phyloP scores from a whole-genome alignment of 2,113 vertebrate species.

The Irena cyanogastra region DNA sequence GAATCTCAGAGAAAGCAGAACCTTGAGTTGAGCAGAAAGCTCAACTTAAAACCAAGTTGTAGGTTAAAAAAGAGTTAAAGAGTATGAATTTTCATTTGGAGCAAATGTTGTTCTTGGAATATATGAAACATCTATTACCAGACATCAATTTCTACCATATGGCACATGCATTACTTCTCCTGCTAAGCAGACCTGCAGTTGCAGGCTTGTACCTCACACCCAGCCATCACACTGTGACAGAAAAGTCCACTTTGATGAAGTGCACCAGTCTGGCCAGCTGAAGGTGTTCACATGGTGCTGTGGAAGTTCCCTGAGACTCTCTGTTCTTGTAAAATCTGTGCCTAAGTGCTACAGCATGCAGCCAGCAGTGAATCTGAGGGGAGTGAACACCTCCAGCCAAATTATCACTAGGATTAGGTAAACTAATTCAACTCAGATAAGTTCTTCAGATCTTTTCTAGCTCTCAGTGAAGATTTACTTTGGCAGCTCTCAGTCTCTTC shows the following conservation, averaged over 20 bases:
- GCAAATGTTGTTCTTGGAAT: conserved; percentile 41
- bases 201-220: not conserved
- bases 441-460: not conserved
- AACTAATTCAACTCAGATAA: conserved; percentile 18
- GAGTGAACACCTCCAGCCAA: not conserved
- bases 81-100: not conserved
- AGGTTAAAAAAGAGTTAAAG: conserved; percentile 32
- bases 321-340: not conserved
- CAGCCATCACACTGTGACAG: not conserved
- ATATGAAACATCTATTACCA: conserved; percentile 38
- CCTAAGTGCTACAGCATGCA: not conserved
- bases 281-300: not conserved
- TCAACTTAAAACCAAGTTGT: not conserved
- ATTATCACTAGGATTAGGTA: not conserved
- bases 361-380: not conserved
- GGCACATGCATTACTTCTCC: not conserved
- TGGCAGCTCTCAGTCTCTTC: conserved; percentile 6
- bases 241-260: not conserved
- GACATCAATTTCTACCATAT: conserved; percentile 33
- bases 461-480: not conserved
- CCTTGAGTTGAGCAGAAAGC: not conserved
- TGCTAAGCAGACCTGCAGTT: not conserved
- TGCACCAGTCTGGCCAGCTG: not conserved
- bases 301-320: not conserved
- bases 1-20: not conserved